Evolutionary conservation across 2,113 vertebrate genomes (phyloP).

Genomic region (Balaeniceps rex): DNA sequence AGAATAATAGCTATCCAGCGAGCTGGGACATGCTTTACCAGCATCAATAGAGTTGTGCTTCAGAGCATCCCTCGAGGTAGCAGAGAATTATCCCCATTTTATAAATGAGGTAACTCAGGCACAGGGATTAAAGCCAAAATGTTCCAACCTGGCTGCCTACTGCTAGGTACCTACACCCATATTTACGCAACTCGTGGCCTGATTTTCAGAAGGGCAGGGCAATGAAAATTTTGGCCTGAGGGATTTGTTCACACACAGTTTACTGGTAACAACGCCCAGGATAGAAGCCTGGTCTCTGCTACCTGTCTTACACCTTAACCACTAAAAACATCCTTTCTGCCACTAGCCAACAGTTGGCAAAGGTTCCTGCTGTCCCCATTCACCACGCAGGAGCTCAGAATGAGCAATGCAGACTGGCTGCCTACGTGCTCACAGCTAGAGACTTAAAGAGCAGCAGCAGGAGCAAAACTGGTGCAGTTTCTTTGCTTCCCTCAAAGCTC

Average conservation of each 20-base stretch:
- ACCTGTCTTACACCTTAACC: conserved; percentile 11
- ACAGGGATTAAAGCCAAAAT: conserved; percentile 44
- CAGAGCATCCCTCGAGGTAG: conserved; percentile 59
- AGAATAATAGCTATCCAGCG: conserved; percentile 5
- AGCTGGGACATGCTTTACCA: conserved; percentile 41
- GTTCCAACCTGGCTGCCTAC: conserved; percentile 39
- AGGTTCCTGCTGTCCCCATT: not conserved
- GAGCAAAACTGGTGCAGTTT: not conserved
- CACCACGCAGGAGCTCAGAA: not conserved
- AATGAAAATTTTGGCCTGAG: conserved; percentile 57
- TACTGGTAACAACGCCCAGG: conserved; percentile 19
- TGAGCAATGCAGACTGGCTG: not conserved
- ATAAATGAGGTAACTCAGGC: conserved; percentile 30
- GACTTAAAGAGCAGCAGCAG: not conserved
- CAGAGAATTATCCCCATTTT: conserved; percentile 50
- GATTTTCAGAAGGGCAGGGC: conserved; percentile 61
- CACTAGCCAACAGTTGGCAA: not conserved
- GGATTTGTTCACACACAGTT: conserved; percentile 41
- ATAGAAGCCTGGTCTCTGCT: conserved; percentile 25
- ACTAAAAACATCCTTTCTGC: conserved; percentile 32
- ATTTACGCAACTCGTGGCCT: conserved; percentile 49
- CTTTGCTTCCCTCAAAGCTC: not conserved
- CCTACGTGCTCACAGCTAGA: not conserved
- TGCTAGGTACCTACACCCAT: conserved; percentile 40
- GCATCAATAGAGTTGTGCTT: conserved; percentile 27